phyloP scores from a whole-genome alignment of 2,113 vertebrate genomes.

The Pomatostomus ruficeps region DNA sequence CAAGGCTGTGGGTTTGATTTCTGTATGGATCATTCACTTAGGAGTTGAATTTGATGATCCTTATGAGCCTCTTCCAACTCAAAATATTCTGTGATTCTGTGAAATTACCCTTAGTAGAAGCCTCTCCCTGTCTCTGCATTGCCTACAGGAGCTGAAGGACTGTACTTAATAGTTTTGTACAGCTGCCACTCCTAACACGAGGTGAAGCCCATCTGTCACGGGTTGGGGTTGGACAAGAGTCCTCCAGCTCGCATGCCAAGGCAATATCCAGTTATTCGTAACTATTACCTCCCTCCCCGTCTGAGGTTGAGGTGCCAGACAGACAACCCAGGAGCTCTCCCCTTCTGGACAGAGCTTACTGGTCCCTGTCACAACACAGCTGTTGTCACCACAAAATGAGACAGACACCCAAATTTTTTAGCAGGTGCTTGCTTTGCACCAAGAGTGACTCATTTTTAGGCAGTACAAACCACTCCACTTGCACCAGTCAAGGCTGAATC shows the following conservation, averaged over 20 bases:
- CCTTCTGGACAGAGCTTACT: background rate
- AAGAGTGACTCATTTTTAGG: background rate
- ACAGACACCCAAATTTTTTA: background rate
- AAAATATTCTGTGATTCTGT: background rate
- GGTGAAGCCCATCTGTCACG: background rate
- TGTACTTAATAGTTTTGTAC: background rate
- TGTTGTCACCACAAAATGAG: background rate
- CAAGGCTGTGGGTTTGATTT: background rate
- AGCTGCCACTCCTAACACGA: background rate
- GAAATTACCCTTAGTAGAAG: background rate
- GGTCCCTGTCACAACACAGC: background rate
- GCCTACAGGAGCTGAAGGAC: background rate
- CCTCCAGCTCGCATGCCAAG: background rate
- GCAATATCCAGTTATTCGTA: background rate
- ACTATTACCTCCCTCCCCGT: background rate
- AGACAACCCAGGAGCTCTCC: background rate
- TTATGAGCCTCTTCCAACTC: background rate
- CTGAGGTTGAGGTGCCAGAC: background rate
- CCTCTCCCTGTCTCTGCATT: background rate
- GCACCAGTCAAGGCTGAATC: background rate
- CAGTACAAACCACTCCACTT: background rate
- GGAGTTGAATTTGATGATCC: background rate
- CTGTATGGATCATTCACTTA: rapidly evolving
- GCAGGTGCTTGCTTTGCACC: background rate
- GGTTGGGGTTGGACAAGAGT: background rate